These are phyloP conservation scores for Dasyornis broadbenti DNA, from an alignment of 2,113 vertebrate species.

Conservation along the genomic window DNA sequence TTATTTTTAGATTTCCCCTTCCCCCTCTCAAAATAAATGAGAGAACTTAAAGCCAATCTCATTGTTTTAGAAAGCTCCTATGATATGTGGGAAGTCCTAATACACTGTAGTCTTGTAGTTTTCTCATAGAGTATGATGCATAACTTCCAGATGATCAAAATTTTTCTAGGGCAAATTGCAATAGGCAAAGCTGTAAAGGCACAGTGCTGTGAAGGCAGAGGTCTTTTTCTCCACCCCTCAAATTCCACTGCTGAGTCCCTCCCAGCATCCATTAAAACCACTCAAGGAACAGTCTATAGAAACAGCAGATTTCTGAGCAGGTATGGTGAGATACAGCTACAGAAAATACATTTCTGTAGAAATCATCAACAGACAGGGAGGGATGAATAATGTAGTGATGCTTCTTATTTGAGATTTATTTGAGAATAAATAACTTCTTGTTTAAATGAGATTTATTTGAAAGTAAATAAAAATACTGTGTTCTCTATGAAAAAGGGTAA, in stretches of 20 bases:
- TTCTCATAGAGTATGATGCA: background rate
- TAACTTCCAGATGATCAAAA: background rate
- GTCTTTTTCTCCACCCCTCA: background rate
- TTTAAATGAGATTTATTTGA: background rate
- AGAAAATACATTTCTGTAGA: background rate
- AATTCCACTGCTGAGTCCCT: background rate
- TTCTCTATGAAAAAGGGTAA: background rate
- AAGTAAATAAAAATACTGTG: background rate
- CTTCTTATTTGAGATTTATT: background rate
- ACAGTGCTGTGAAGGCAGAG: background rate
- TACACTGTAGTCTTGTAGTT: background rate
- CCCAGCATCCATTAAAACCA: background rate
- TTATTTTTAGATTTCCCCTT: slow-evolving; percentile 19
- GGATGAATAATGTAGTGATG: background rate
- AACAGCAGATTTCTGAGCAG: background rate
- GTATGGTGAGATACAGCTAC: background rate
- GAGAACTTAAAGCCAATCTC: background rate
- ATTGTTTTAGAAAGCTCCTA: background rate
- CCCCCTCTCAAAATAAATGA: background rate
- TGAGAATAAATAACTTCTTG: background rate
- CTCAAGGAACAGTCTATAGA: background rate
- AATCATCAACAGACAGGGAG: background rate
- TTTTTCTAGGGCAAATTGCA: background rate
- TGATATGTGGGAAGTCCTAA: background rate
- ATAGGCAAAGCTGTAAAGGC: background rate